Evolutionary conservation across 1,140 invertebrate species (phyloP), one percentile per base, ranked within the genome.

Genomic region (Himalopsyche phryganea): DNA sequence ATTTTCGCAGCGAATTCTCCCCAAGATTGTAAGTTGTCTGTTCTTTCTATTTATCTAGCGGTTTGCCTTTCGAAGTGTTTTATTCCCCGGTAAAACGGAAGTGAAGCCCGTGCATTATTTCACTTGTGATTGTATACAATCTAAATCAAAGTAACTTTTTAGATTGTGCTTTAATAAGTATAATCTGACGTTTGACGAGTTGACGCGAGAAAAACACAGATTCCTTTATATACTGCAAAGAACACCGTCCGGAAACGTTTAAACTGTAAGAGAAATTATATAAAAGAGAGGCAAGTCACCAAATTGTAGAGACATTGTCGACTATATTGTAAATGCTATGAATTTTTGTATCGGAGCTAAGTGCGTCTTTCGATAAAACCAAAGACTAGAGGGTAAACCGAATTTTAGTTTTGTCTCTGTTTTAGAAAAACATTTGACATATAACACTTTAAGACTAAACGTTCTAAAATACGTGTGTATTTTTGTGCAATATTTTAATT

Each of bases 211-310:
- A 28, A n/a, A 28, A 6, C 41, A 36, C 20, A 15, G 52, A 44
- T 17, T 13, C 23, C 18, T n/a, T n/a, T 17, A 19, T 19, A 15
- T 15, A 17, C 23, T 17, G 19, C 19, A 54, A 55, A 54, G 36
- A 60, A 55, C 58, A 57, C 62, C 62, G 62, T 64, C 62, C 62
- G 23, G 45, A 49, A 48, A 48, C 32, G 38, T 63, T 50, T 44
- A 59, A 51, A 41, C 35, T 46, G 41, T 58, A 46, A 49, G 47
- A 47, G 33, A 55, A 32, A 45, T 45, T 14, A 45, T 45, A 19
- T 45, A 17, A 45, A 45, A 45, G 42, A 19, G n/a, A 45, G 18
- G 18, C 28, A 11, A 23, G 42, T 23, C 15, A 20, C 14, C 14
- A 6, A 42, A 15, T 28, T 28, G 23, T 28, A 28, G 23, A 28